A percentile compares a stretch with the other conserved stretches of the same genome.
These are phyloP conservation scores for Chrysaora quinquecirrha DNA, from an alignment of 30 jellyfish, hydroid and myxozoan genomes.

Conservation along the genomic window DNA sequence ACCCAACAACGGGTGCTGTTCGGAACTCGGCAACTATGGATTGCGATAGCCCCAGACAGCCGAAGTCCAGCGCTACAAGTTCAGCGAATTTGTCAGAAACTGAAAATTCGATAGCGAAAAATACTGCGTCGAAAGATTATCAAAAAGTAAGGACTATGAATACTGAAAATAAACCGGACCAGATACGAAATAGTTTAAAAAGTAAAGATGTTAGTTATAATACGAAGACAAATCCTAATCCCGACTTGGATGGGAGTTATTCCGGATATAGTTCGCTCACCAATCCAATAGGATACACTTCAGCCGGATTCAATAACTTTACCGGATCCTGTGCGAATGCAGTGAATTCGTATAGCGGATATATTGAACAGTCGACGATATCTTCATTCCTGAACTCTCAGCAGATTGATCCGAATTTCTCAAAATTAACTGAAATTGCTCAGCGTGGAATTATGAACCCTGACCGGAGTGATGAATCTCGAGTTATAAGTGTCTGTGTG, in stretches of 20 bases:
- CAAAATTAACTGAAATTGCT: constrained; percentile 48
- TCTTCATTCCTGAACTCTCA: constrained; percentile 59
- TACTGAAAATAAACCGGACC: constrained; percentile 3
- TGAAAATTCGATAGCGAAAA: constrained; percentile 26
- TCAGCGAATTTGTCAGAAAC: constrained; percentile 5
- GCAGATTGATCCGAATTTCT: constrained; percentile 61
- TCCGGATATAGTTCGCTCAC: constrained; percentile 39
- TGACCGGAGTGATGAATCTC: constrained; percentile 62
- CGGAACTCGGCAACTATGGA: constrained; percentile 86
- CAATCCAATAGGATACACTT: constrained; percentile 61
- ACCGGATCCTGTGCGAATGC: constrained; percentile 68
- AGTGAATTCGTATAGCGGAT: constrained; percentile 54
- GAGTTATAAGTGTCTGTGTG: constrained; percentile 70
- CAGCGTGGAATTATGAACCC: constrained; percentile 70
- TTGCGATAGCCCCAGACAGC: constrained; percentile 92
- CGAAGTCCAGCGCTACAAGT: constrained; percentile 21
- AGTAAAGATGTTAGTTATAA: constrained; percentile 55
- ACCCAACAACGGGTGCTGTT: constrained; percentile 85
- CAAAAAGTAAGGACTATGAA: constrained; percentile 25
- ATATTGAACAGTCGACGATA: constrained; percentile 47
- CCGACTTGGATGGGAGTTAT: constrained; percentile 43
- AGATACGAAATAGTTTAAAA: not conserved
- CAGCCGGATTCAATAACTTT: constrained; percentile 40
- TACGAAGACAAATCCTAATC: constrained; percentile 35
- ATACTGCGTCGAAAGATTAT: constrained; percentile 17